phyloP scores from a whole-genome alignment of 2,797 vertebrate genomes.

The Epinephelus coioides region DNA sequence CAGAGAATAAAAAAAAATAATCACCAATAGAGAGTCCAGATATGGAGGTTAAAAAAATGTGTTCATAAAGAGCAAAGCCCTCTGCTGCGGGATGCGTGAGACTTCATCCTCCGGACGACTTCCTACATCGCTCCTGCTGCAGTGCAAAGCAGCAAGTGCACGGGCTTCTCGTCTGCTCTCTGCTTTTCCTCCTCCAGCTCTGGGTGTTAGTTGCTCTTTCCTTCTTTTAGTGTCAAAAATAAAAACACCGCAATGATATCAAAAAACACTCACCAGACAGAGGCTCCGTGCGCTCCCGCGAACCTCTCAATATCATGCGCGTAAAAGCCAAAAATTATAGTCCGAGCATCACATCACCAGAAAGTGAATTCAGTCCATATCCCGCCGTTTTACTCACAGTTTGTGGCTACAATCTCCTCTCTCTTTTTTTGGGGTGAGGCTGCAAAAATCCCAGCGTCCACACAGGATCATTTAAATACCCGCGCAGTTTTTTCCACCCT shows the following conservation, averaged over 20 bases:
- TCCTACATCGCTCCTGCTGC: slow-evolving; percentile 78
- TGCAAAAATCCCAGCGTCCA: slow-evolving; percentile 74
- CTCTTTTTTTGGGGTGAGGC: slow-evolving; percentile 49
- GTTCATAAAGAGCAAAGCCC: slow-evolving; percentile 63
- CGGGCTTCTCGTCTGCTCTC: slow-evolving; percentile 36
- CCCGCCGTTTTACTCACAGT: slow-evolving; percentile 65
- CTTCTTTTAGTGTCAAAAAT: slow-evolving; percentile 17
- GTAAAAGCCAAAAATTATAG: slow-evolving; percentile 65
- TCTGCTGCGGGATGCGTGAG: slow-evolving; percentile 71
- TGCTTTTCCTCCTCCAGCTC: slow-evolving; percentile 21
- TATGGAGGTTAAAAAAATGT: not conserved
- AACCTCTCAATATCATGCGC: slow-evolving; percentile 52
- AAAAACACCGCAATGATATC: slow-evolving; percentile 30
- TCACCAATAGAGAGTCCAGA: slow-evolving; percentile 54
- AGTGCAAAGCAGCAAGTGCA: slow-evolving; percentile 77
- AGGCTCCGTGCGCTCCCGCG: slow-evolving; percentile 58
- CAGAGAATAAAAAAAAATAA: not conserved
- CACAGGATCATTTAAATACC: slow-evolving; percentile 64
- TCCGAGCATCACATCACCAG: slow-evolving; percentile 54
- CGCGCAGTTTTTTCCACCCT: slow-evolving; percentile 61
- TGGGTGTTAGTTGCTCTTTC: slow-evolving; percentile 49
- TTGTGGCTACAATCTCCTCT: slow-evolving; percentile 43
- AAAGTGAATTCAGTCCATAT: slow-evolving; percentile 67
- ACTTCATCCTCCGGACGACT: slow-evolving; percentile 81
- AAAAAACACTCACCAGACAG: slow-evolving; percentile 27